Conservation (phyloP, 1,140 invertebrate genomes). For the Caenorhabditis tropicalis region DNA sequence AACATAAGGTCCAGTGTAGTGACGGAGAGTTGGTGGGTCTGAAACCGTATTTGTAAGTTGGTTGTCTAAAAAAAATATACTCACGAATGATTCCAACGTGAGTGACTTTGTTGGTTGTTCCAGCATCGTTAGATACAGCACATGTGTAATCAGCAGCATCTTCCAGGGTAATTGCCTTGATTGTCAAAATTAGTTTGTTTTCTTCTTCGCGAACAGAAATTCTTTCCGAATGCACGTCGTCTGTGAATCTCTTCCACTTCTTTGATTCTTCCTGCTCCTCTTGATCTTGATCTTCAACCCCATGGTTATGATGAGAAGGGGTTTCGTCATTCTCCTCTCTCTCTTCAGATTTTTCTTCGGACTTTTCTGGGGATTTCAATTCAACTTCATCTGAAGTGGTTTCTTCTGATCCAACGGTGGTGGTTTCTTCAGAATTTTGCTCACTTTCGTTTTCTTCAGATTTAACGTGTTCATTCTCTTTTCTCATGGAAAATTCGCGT, state of each 20-base stretch:
- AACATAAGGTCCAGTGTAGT: background rate
- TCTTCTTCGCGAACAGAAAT: conserved; percentile 36
- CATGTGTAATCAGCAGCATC: conserved; percentile 56
- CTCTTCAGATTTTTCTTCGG: no score
- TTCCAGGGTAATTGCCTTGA: conserved; percentile 35
- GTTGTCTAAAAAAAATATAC: background rate
- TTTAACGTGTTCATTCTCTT: background rate
- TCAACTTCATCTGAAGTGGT: background rate
- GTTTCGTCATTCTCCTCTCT: conserved; percentile 36
- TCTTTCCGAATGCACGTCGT: conserved; percentile 34
- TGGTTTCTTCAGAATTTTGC: background rate
- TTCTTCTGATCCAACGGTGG: background rate
- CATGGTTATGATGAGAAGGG: background rate
- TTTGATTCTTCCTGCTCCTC: conserved; percentile 48
- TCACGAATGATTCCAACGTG: conserved; percentile 52
- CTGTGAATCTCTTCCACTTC: conserved; percentile 44
- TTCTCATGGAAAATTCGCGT: conserved; percentile 34
- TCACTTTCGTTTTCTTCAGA: background rate
- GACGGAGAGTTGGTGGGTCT: conserved; percentile 49
- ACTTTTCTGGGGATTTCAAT: background rate
- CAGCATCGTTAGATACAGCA: conserved; percentile 52
- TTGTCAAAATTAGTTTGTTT: conserved; percentile 43
- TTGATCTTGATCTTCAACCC: conserved; percentile 6
- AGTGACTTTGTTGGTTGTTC: conserved; percentile 29
- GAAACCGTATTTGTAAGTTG: background rate